Evolutionary conservation across 2,888 invertebrate species (phyloP).

Genomic region (Ypsolopha sequella): DNA sequence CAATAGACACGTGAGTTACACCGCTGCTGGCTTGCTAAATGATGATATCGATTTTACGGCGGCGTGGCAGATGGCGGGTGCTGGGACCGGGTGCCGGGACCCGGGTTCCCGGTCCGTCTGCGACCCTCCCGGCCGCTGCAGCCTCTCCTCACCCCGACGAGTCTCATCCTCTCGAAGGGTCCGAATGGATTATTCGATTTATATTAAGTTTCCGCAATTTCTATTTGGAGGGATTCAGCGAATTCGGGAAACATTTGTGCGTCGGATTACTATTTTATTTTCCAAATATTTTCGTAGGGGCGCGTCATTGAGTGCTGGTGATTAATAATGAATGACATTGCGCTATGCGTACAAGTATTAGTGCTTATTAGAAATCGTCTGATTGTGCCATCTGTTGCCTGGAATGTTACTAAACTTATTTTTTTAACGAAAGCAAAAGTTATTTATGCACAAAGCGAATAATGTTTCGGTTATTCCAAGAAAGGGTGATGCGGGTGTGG

Average conservation of each 20-base stretch:
- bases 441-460: too few species aligned
- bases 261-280: slow-evolving; percentile 42
- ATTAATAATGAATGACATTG: slow-evolving; percentile 60
- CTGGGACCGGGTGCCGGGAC: slow-evolving; percentile 25
- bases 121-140: slow-evolving; percentile 35
- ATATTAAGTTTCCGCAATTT: slow-evolving; percentile 68
- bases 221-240: slow-evolving; percentile 50
- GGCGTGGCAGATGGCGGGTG: slow-evolving; percentile 57
- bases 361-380: slow-evolving; percentile 34
- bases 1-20: slow-evolving; percentile 26
- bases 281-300: slow-evolving; percentile 45
- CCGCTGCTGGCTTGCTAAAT: slow-evolving; percentile 49
- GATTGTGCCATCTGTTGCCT: slow-evolving; percentile 49
- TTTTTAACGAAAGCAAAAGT: neutral
- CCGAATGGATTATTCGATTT: slow-evolving; percentile 65
- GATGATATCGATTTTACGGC: slow-evolving; percentile 59
- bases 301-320: slow-evolving; percentile 39
- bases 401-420: neutral
- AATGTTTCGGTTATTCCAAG: too few species aligned
- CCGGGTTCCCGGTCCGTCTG: slow-evolving; percentile 34
- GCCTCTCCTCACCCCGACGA: slow-evolving; percentile 55
- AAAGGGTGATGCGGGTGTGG: too few species aligned
- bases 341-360: slow-evolving; percentile 28
- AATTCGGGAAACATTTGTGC: slow-evolving; percentile 43
- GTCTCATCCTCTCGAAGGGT: slow-evolving; percentile 61